Conservation (phyloP, 2,888 invertebrate genomes). For the Yponomeuta sedellus region DNA sequence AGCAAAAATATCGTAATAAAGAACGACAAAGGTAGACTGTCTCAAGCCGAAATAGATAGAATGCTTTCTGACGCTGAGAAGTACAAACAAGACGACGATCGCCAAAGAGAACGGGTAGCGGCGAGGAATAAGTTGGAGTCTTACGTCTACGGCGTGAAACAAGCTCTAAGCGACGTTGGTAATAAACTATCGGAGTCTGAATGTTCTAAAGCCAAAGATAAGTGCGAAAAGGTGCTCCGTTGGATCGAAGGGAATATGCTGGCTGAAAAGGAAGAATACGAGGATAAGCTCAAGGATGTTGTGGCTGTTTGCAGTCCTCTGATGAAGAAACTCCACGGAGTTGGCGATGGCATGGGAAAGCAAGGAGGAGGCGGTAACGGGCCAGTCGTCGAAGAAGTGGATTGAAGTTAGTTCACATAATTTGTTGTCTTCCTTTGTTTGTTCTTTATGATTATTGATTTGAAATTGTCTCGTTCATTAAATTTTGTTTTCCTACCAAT, state of each 20-base stretch:
- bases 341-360: conserved; percentile 38
- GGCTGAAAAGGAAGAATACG: conserved; percentile 81
- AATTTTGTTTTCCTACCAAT: too few species aligned
- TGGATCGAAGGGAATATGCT: conserved; percentile 82
- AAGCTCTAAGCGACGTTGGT: conserved; percentile 78
- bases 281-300: conserved; percentile 66
- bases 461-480: neutral
- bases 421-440: neutral
- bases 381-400: conserved; percentile 76
- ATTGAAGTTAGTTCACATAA: too few species aligned
- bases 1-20: neutral
- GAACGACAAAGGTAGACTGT: conserved; percentile 78
- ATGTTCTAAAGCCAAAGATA: conserved; percentile 61
- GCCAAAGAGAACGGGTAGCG: conserved; percentile 78
- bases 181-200: conserved; percentile 77
- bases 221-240: conserved; percentile 75
- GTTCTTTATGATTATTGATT: neutral
- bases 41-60: conserved; percentile 88
- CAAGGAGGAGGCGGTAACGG: conserved; percentile 23
- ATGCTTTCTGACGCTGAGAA: conserved; percentile 86
- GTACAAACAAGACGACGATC: conserved; percentile 82
- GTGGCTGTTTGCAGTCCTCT: conserved; percentile 56
- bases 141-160: conserved; percentile 81
- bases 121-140: conserved; percentile 83
- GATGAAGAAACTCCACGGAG: conserved; percentile 75